Evolutionary conservation across 2,113 vertebrate genomes (phyloP).

Genomic region (Larimichthys crocea): DNA sequence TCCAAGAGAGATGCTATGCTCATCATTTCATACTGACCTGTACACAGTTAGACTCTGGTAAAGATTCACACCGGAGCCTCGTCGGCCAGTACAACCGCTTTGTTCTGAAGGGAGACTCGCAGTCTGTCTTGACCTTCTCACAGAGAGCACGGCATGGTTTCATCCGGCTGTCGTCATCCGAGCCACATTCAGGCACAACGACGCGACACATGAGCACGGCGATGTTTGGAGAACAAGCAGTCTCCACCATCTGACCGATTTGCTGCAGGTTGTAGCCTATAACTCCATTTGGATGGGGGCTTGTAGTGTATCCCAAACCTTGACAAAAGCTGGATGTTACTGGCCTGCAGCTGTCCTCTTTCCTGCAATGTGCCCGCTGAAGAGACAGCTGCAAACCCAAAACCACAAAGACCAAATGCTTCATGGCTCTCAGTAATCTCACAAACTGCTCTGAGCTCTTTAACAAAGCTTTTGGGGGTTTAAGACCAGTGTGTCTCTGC

Average conservation of each 20-base stretch:
- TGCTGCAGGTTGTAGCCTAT: constrained; percentile 48
- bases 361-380: background rate
- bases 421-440: constrained; percentile 34
- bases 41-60: constrained; percentile 66
- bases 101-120: constrained; percentile 37
- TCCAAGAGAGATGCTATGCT: background rate
- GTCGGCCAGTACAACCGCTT: constrained; percentile 55
- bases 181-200: constrained; percentile 68
- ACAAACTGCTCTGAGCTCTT: background rate
- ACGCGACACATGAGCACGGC: constrained; percentile 66
- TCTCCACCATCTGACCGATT: constrained; percentile 65
- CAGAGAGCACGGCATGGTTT: constrained; percentile 75
- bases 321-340: constrained; percentile 63
- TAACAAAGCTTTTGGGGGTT: background rate
- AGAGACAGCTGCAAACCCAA: constrained; percentile 23
- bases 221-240: constrained; percentile 49
- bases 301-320: constrained; percentile 66
- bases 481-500: background rate
- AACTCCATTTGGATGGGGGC: constrained; percentile 39
- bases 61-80: constrained; percentile 53
- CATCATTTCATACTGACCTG: constrained; percentile 33
- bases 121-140: constrained; percentile 70
- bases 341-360: constrained; percentile 48
- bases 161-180: constrained; percentile 11
- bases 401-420: constrained; percentile 21